A percentile compares a stretch with the other conserved stretches of the same genome.
phyloP scores from a whole-genome alignment of 2,888 invertebrate species.

The Acanthopleura granulata region DNA sequence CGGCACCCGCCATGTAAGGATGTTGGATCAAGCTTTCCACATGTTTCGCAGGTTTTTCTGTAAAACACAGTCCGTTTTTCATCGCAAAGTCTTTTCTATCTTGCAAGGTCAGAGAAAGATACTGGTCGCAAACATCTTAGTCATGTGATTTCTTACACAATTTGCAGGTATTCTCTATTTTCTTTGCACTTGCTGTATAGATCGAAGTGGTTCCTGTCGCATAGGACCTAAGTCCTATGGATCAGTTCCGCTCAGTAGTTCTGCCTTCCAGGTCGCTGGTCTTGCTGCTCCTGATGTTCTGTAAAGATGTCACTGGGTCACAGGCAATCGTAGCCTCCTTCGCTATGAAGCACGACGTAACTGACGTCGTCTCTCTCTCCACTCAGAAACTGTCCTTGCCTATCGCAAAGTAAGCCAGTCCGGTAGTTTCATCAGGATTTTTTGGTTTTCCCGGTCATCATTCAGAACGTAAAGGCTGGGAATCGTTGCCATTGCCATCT shows the following conservation, averaged over 20 bases:
- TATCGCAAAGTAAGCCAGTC: slow-evolving; percentile 27
- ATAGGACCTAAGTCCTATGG: neutral
- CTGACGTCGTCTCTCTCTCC: neutral
- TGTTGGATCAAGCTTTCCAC: slow-evolving; percentile 27
- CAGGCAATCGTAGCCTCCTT: slow-evolving; percentile 22
- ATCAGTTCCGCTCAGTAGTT: neutral
- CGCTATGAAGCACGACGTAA: slow-evolving; percentile 16
- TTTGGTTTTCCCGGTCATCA: slow-evolving; percentile 29
- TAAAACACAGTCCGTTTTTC: slow-evolving; percentile 28
- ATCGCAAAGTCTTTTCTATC: slow-evolving; percentile 21
- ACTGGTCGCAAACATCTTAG: slow-evolving; percentile 20
- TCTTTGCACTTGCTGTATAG: neutral
- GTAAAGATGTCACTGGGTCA: slow-evolving; percentile 14
- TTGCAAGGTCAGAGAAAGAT: neutral
- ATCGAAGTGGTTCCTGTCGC: neutral
- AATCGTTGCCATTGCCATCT: slow-evolving; percentile 26
- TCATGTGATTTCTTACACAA: slow-evolving; percentile 19
- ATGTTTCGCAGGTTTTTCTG: slow-evolving; percentile 24
- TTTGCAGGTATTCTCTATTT: neutral
- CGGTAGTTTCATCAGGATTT: slow-evolving; percentile 28
- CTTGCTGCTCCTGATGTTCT: neutral
- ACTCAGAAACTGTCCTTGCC: slow-evolving; percentile 24
- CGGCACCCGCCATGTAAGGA: slow-evolving; percentile 1
- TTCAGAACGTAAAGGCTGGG: slow-evolving; percentile 22
- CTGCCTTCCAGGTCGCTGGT: neutral